Evolutionary conservation across 2,888 invertebrate genomes (phyloP).

Genomic region (Drosophila mayaguana): DNA sequence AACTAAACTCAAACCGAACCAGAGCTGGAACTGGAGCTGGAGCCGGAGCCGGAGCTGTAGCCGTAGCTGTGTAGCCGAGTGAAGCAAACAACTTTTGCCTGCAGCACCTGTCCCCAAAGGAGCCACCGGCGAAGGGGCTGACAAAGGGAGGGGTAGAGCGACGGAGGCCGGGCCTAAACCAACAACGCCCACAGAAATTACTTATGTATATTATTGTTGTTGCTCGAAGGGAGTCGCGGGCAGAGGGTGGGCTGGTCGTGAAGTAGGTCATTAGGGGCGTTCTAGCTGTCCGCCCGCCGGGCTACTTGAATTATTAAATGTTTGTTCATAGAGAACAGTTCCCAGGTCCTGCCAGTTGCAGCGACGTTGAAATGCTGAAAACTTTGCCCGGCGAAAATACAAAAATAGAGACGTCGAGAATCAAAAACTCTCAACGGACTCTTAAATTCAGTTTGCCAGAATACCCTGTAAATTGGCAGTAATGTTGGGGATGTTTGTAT

Average conservation of each 20-base stretch:
- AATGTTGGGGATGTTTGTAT: background rate
- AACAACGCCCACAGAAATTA: slow-evolving; percentile 53
- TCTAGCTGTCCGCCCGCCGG: slow-evolving; percentile 39
- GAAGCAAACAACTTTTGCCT: slow-evolving; percentile 52
- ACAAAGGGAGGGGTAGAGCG: too few species aligned
- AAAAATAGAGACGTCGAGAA: slow-evolving; percentile 1
- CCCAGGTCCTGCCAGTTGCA: slow-evolving; percentile 49
- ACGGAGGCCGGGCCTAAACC: background rate
- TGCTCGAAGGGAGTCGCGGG: background rate
- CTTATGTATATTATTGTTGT: slow-evolving; percentile 48
- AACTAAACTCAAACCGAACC: slow-evolving; percentile 29
- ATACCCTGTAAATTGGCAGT: slow-evolving; percentile 9
- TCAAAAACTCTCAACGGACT: slow-evolving; percentile 42
- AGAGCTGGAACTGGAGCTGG: background rate
- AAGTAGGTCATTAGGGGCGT: slow-evolving; percentile 79
- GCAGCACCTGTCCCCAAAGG: slow-evolving; percentile 49
- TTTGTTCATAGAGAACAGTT: slow-evolving; percentile 54
- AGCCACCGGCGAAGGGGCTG: background rate
- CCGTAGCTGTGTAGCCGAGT: background rate
- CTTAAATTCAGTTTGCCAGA: slow-evolving; percentile 48
- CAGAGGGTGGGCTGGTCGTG: slow-evolving; percentile 16
- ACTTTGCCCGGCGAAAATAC: slow-evolving; percentile 15
- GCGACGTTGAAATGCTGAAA: slow-evolving; percentile 41
- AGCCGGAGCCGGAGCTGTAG: background rate
- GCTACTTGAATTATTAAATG: slow-evolving; percentile 80